phyloP scores from a whole-genome alignment of 2,888 invertebrate genomes.

The Coecobrya sp. region DNA sequence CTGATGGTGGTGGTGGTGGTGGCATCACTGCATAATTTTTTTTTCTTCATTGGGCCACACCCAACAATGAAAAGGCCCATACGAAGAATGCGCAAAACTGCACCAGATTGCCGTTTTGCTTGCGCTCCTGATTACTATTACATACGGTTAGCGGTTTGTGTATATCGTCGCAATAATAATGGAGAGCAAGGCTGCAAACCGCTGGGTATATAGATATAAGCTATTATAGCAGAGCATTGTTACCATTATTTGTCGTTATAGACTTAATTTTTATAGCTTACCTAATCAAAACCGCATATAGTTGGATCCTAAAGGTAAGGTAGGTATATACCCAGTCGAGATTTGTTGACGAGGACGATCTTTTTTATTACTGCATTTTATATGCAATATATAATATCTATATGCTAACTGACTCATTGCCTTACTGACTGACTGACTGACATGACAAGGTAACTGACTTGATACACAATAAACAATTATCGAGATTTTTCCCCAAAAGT shows the following conservation, averaged over 20 bases:
- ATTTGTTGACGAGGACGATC: slow-evolving; percentile 15
- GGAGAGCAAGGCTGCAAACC: slow-evolving; percentile 1
- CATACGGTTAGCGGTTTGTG: neutral
- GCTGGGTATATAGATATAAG: neutral
- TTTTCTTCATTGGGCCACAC: slow-evolving; percentile 68
- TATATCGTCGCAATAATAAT: neutral
- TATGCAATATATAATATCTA: too few relatives aligned
- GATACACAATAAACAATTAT: slow-evolving; percentile 26
- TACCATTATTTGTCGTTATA: slow-evolving; percentile 41
- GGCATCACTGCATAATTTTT: slow-evolving; percentile 28
- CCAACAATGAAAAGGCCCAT: slow-evolving; percentile 54
- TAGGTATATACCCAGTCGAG: neutral
- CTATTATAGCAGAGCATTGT: slow-evolving; percentile 3
- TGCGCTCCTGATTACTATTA: neutral
- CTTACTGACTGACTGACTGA: slow-evolving; percentile 67
- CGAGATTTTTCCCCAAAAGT: slow-evolving; percentile 59
- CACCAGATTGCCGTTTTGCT: slow-evolving; percentile 46
- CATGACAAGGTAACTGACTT: neutral
- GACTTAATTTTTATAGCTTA: neutral
- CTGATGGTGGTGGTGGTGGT: neutral
- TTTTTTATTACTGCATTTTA: slow-evolving; percentile 2
- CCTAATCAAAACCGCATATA: slow-evolving; percentile 55
- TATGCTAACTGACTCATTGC: slow-evolving; percentile 65
- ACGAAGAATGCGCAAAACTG: slow-evolving; percentile 27
- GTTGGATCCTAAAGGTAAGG: too few relatives aligned